Conservation (phyloP, 2,113 vertebrate species). For the Halichoerus grypus region DNA sequence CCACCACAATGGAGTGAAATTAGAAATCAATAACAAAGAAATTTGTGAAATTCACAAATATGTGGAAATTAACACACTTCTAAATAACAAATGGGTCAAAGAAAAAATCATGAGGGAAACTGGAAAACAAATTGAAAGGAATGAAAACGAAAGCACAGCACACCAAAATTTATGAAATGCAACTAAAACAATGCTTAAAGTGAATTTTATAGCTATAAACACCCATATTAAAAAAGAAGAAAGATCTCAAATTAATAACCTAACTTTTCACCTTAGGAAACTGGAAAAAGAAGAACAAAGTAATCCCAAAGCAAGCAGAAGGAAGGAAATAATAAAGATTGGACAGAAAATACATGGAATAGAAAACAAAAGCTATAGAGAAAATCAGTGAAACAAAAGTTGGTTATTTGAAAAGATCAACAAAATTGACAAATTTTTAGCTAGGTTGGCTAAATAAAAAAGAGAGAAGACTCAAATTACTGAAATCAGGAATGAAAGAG, state of each 20-base stretch:
- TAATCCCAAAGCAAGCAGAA: slow-evolving; percentile 29
- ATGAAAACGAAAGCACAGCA: slow-evolving; percentile 12
- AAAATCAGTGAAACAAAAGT: slow-evolving; percentile 31
- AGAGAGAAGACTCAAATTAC: neutral
- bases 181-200: neutral
- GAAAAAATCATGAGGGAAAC: slow-evolving; percentile 3
- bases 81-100: slow-evolving; percentile 46
- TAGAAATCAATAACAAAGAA: slow-evolving; percentile 41
- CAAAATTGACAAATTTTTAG: slow-evolving; percentile 1
- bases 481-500: slow-evolving; percentile 50
- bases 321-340: slow-evolving; percentile 11
- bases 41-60: neutral
- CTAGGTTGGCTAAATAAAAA: neutral
- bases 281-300: neutral
- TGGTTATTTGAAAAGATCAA: slow-evolving; percentile 36
- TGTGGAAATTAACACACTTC: slow-evolving; percentile 31
- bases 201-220: neutral
- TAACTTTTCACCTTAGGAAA: neutral
- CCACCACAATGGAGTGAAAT: neutral
- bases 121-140: slow-evolving; percentile 29
- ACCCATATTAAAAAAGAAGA: neutral
- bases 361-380: neutral
- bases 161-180: neutral
- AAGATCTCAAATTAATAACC: neutral
- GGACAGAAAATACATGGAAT: neutral